Evolutionary conservation across 2,113 vertebrate genomes (phyloP), one percentile per base, ranked within the genome.

Genomic region (Sinocyclocheilus rhinocerous): DNA sequence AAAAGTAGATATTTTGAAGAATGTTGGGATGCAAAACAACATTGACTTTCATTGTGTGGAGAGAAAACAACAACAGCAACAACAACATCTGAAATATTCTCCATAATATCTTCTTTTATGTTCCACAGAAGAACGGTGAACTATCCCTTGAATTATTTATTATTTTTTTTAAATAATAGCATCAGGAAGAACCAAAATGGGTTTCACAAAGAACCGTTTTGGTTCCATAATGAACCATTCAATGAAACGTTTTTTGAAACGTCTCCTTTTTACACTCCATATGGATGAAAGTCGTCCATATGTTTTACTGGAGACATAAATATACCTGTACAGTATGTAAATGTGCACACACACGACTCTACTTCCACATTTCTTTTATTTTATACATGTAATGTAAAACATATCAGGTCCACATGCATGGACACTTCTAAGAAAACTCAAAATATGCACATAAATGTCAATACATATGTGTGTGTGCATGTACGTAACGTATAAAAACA

Each of bases 351-450:
- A 33, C 24, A 76, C 9, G 16, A 69, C 7, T 20, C 26, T 29
- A 67, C 67, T 36, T 22, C 29, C 52, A 57, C 26, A 79, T 13
- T 79, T 80, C 20, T 12, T 36, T 42, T 29, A 36, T 11, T 29
- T 67, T 69, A 82, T 52, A 42, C 42, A n/a, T 22, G 26, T 36
- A 81, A 69, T 69, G 24, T 69, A 69, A 69, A 69, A 33, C 16
- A 69, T 20, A 69, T 67, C 63, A 69, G 5, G 10, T 67, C 12
- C 36, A 18, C 15, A 65, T 80, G 77, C 78, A 42, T 79, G 3
- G 57, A 26, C 78, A 45, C 36, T 63, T 80, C 24, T 13, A n/a
- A 82, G 80, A 82, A 16, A 42, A 57, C 26, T 73, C 10, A 57
- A 39, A 9, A n/a, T 57, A 72, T 83, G 26, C 12, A 72, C 29